A percentile compares a stretch with the other conserved stretches of the same genome.
Evolutionary conservation across 2,888 invertebrate genomes (phyloP).

Genomic region (Heliconius ethilla): DNA sequence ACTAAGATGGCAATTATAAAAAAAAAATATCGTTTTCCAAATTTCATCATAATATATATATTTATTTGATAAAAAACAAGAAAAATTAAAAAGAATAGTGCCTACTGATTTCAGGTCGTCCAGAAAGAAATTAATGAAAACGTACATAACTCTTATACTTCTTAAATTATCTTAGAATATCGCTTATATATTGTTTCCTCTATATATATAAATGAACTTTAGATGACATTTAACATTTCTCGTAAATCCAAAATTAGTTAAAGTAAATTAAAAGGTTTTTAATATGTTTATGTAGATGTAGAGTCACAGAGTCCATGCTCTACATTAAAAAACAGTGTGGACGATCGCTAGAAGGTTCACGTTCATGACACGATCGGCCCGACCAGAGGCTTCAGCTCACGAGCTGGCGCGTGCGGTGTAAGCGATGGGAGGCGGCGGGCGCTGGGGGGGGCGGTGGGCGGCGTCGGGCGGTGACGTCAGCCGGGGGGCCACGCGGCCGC

Average conservation of each 20-base stretch:
- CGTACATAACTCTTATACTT: too few relatives aligned
- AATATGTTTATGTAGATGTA: too few relatives aligned
- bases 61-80: too few relatives aligned
- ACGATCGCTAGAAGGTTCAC: background rate
- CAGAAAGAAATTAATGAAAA: too few relatives aligned
- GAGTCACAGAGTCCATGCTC: background rate
- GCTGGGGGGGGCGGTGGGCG: constrained; percentile 74
- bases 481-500: constrained; percentile 66
- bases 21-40: background rate
- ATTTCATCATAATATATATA: background rate
- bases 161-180: too few relatives aligned
- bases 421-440: constrained; percentile 67
- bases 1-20: background rate
- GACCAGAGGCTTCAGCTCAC: constrained; percentile 58
- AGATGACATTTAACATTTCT: background rate
- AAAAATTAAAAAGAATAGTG: too few relatives aligned
- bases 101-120: too few relatives aligned
- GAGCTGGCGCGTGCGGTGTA: constrained; percentile 63
- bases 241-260: background rate
- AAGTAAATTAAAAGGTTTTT: background rate
- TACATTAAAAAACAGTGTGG: background rate
- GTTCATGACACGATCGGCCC: background rate
- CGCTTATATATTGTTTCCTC: too few relatives aligned
- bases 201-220: background rate
- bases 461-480: constrained; percentile 79